Base-by-base conservation (phyloP, 1,140 invertebrate genomes). In the Copidosoma floridanum region DNA sequence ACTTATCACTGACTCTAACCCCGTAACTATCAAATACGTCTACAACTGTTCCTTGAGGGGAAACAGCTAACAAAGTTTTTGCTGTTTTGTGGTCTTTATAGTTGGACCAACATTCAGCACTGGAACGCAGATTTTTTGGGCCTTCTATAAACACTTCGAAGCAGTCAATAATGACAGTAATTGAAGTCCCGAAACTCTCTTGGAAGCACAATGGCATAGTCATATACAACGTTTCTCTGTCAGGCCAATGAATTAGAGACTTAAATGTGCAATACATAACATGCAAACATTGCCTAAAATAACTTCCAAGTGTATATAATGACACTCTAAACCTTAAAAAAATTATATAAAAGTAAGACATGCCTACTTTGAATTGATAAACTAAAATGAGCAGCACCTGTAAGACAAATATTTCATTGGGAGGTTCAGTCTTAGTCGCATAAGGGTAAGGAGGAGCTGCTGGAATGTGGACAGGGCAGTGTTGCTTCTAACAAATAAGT, bases 51-150 rank as follows among this genome's bases (percentile, higher is more conserved):
- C 71, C 71, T 48, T 67, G 63, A 38, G 70, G 67, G 12, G 65
- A 62, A 12, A 71, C 71, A 20, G 61, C 69, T 48, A 71, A 64
- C 14, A 73, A 50, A 63, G 57, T 63, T 41, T 73, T 73, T 7
- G 57, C 18, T 2, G 66, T 68, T 20, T 64, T 54, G 24, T 59
- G 38, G 35, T 65, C 44, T 24, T 68, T 67, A 35, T 68, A 68
- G 5, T 40, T 18, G 1, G 63, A 65, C 54, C 59, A 66, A 6
- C 57, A 62, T 21, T 61, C 21, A 37, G 51, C 57, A 44, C 47
- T 26, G 4, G 55, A 20, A 6, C 26, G 21, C n/a, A 61, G 52
- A 48, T 57, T 50, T 14, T 1, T 11, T 2, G 65, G 61, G 2
- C 26, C 60, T 53, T 67, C 65, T 44, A 56, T 59, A 48, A 61